Base-by-base conservation (phyloP, 2,888 invertebrate species). In the Alentia gelatinosa region DNA sequence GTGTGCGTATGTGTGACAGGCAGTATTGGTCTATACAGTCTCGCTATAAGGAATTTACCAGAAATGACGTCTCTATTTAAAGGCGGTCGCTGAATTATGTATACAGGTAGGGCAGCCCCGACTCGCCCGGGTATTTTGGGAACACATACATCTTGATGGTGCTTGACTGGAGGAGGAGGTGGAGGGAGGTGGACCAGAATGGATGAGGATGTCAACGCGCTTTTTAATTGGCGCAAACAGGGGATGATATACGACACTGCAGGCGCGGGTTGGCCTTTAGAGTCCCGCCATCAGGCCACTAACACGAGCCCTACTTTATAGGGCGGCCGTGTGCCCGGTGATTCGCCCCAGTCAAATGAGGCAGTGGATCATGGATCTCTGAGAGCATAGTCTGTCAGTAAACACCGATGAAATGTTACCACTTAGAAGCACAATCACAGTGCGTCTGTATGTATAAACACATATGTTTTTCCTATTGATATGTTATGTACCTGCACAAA, bases 161-260 rank as follows among this genome's bases (percentile, higher is more conserved):
- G 68, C 68, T 68, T 68, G 68, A 68, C 4, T 68, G 30, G 26
- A 30, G 68, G 12, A 68, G 26, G 33, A 12, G 68, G 68, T 68
- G 68, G 5, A 30, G 68, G 3, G 23, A 19, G n/a, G n/a, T n/a
- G n/a, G n/a, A n/a, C n/a, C 26, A 68, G 68, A 68, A 83, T 83
- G 83, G 83, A 83, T 83, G 83, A 39, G 39, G 39, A 83, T 83
- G 83, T 83, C 83, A 83, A 19, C 35, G 83, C n/a, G 23, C 83
- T 83, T 83, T 83, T 83, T 83, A 83, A 83, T 83, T 83, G 83
- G 83, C 83, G 30, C 83, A 83, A 83, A 83, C 83, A 83, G 30
- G 83, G 37, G 39, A 37, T 83, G 83, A 83, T 83, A 40, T 83
- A 83, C n/a, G 39, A 23, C 37, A 9, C 7, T 15, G 83, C 26